A percentile compares a stretch with the other conserved stretches of the same genome.
Evolutionary conservation across 92 coral and sea anemone genomes (phyloP).

Genomic region (Phenganax marumi): DNA sequence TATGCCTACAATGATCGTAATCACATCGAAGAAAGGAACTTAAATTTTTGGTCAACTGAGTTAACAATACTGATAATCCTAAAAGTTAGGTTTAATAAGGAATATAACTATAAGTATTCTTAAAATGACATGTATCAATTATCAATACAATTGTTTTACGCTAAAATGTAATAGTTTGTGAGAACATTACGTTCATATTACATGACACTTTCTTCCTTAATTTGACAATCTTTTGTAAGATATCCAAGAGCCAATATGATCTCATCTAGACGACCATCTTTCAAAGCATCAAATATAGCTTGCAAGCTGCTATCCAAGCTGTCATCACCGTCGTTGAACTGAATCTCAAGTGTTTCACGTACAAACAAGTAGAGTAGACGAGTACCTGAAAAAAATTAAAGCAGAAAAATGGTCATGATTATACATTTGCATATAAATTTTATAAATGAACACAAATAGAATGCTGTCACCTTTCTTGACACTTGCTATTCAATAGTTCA

Average conservation of each 20-base stretch:
- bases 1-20: too few relatives aligned
- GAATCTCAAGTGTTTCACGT: constrained; percentile 25
- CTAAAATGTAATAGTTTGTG: not conserved
- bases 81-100: too few relatives aligned
- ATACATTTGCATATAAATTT: not conserved
- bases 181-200: not conserved
- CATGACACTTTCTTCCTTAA: constrained; percentile 11
- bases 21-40: too few relatives aligned
- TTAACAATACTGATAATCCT: too few relatives aligned
- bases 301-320: constrained; percentile 17
- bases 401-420: not conserved
- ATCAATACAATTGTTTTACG: too few relatives aligned
- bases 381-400: constrained; percentile 1
- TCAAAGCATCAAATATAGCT: constrained; percentile 23
- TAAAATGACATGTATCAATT: too few relatives aligned
- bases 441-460: not conserved
- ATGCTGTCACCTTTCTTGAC: not conserved
- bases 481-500: not conserved
- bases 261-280: constrained; percentile 39
- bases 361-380: constrained; percentile 19
- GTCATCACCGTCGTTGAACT: constrained; percentile 25
- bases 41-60: too few relatives aligned
- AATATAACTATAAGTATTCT: too few relatives aligned
- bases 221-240: not conserved
- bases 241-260: constrained; percentile 8